Evolutionary conservation across 2,113 vertebrate genomes (phyloP).

Genomic region (Alligator sinensis): DNA sequence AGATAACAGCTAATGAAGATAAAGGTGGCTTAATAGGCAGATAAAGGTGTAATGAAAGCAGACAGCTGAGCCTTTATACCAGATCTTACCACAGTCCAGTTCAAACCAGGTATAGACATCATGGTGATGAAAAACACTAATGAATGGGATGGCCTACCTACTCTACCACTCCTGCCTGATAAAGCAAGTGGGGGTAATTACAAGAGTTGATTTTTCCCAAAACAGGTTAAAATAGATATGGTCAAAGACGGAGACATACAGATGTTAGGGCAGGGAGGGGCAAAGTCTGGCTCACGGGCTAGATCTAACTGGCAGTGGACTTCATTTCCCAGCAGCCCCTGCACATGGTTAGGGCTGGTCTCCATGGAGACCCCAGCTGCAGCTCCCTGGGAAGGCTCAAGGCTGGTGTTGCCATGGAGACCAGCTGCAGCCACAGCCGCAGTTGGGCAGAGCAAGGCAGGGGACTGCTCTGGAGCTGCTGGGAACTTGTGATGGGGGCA

Average conservation of each 20-base stretch:
- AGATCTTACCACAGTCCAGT: background rate
- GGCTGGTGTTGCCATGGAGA: no score
- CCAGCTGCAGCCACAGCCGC: no score
- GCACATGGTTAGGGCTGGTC: no score
- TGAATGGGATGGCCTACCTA: background rate
- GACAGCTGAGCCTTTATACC: background rate
- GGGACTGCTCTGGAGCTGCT: no score
- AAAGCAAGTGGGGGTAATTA: background rate
- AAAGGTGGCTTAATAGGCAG: background rate
- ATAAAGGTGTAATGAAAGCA: background rate
- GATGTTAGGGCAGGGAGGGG: background rate
- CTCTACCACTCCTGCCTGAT: background rate
- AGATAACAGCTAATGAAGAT: background rate
- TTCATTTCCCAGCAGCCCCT: no score
- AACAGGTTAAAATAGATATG: background rate
- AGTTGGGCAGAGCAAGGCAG: no score
- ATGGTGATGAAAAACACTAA: accelerated
- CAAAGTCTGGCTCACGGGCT: no score
- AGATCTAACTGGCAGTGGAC: no score
- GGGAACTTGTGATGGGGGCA: no score
- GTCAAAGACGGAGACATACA: accelerated
- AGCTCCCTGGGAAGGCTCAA: no score
- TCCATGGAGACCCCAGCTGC: no score
- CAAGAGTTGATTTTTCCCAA: background rate
- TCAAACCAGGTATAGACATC: background rate